phyloP scores from a whole-genome alignment of 2,113 vertebrate species.

The Lophius piscatorius region DNA sequence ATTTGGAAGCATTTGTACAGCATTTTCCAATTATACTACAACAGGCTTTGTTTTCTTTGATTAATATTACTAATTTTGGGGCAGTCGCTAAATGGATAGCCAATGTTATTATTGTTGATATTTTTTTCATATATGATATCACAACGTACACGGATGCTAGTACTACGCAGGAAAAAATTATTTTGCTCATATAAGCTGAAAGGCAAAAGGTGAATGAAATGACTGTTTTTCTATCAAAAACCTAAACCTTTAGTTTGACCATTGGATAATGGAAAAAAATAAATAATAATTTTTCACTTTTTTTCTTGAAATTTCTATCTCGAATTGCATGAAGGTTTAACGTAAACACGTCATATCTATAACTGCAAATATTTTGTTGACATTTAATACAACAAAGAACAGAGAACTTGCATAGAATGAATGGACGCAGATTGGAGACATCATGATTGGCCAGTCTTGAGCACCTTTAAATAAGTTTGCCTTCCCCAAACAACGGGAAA shows the following conservation, averaged over 20 bases:
- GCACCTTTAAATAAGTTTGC: constrained; percentile 76
- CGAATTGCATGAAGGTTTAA: constrained; percentile 34
- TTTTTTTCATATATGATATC: constrained; percentile 19
- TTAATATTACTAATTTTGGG: constrained; percentile 29
- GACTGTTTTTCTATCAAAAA: constrained; percentile 29
- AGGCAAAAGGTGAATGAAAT: too few relatives aligned
- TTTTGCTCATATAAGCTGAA: too few relatives aligned
- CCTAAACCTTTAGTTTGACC: constrained; percentile 10
- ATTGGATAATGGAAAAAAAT: constrained; percentile 45
- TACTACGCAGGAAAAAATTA: constrained; percentile 41
- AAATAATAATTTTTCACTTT: constrained; percentile 23
- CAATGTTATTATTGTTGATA: constrained; percentile 22
- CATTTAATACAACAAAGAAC: constrained; percentile 54
- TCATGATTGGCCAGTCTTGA: constrained; percentile 73
- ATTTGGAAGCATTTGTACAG: constrained; percentile 43
- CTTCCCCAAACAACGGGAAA: constrained; percentile 63
- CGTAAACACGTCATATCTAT: constrained; percentile 38
- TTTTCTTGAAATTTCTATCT: constrained; percentile 43
- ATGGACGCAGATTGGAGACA: constrained; percentile 72
- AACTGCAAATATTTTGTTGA: constrained; percentile 44
- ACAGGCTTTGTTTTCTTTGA: constrained; percentile 12
- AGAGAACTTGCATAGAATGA: constrained; percentile 81
- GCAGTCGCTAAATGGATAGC: constrained; percentile 10
- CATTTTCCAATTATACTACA: constrained; percentile 40
- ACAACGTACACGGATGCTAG: constrained; percentile 51